phyloP scores from a whole-genome alignment of 2,797 vertebrate species.

The Premnoplex brunnescens region DNA sequence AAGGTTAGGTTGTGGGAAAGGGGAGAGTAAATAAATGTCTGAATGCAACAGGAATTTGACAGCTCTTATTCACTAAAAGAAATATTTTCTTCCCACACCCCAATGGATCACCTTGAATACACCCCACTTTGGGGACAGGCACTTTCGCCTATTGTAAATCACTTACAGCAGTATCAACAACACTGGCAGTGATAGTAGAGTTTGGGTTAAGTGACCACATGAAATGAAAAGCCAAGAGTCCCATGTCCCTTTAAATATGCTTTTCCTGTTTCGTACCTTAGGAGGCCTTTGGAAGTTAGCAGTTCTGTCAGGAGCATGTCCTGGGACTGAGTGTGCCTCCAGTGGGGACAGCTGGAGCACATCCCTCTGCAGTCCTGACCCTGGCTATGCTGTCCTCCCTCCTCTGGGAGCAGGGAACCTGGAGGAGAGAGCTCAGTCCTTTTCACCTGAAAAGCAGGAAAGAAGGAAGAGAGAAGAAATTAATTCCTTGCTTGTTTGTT shows the following conservation, averaged over 20 bases:
- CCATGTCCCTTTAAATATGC: neutral
- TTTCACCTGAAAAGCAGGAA: neutral
- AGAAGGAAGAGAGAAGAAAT: neutral
- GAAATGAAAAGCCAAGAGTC: neutral
- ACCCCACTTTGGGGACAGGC: neutral
- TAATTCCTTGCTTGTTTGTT: neutral
- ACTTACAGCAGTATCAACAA: neutral
- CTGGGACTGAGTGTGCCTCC: neutral
- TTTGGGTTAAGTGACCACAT: neutral
- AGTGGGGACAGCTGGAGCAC: too few species aligned
- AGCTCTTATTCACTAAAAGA: neutral
- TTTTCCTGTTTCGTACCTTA: neutral
- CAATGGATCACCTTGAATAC: accelerated
- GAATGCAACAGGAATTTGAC: neutral
- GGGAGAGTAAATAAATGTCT: neutral
- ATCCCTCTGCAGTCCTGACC: neutral
- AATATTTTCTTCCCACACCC: neutral
- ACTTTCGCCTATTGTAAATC: neutral
- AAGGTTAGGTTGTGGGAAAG: neutral
- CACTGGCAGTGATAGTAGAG: neutral
- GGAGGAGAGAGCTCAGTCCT: neutral
- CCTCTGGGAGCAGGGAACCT: neutral
- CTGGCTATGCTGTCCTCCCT: neutral
- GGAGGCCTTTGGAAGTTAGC: neutral
- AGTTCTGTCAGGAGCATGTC: neutral